Percentiles rank a stretch among this genome's conserved stretches.
These are phyloP conservation scores for Lasiurus borealis DNA, from an alignment of 2,113 vertebrate genomes.

Conservation along the genomic window DNA sequence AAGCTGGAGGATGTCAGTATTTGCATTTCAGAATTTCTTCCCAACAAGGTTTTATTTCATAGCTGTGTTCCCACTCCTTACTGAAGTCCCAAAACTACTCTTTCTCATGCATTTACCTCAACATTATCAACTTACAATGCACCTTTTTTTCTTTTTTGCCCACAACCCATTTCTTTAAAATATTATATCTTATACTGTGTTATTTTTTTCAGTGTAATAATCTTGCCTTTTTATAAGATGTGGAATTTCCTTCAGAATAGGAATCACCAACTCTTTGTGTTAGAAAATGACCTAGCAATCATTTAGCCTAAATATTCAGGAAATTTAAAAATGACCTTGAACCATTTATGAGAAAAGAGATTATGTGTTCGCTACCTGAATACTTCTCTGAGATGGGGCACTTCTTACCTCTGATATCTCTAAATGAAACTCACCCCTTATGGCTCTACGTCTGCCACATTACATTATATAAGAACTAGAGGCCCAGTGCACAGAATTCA, in stretches of 20 bases:
- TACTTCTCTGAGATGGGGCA: not conserved
- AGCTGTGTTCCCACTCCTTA: not conserved
- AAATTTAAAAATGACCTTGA: slow-evolving; percentile 4
- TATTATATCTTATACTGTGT: not conserved
- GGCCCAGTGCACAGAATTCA: too few relatives aligned
- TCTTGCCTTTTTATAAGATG: not conserved
- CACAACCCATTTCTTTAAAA: not conserved
- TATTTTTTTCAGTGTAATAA: not conserved
- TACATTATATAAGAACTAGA: not conserved
- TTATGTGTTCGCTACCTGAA: not conserved
- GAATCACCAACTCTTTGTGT: not conserved
- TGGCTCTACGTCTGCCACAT: not conserved
- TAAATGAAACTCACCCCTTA: not conserved
- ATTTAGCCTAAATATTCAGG: not conserved
- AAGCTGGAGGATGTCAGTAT: not conserved
- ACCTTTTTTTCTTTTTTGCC: not conserved
- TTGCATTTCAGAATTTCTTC: not conserved
- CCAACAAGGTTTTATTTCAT: not conserved
- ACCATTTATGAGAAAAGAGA: not conserved
- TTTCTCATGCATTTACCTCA: not conserved
- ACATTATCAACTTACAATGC: not conserved
- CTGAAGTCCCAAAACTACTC: not conserved
- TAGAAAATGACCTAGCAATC: slow-evolving; percentile 15
- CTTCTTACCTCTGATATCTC: not conserved
- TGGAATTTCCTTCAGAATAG: not conserved